Percentiles rank a stretch among this genome's conserved stretches.
phyloP scores from a whole-genome alignment of 2,797 vertebrate species.

The Euphonia xanthogaster region DNA sequence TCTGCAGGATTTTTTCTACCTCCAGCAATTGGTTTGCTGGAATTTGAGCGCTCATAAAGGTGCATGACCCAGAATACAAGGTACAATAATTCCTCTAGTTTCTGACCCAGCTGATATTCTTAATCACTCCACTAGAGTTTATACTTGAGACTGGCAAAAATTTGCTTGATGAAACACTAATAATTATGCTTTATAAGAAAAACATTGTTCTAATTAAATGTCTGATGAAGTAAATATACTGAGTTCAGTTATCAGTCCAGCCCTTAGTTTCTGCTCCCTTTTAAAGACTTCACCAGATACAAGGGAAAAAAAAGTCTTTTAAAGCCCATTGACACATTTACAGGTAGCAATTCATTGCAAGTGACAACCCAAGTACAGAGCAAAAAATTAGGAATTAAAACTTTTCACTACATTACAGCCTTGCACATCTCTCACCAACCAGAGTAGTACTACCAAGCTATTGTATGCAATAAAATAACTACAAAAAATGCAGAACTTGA shows the following conservation, averaged over 20 bases:
- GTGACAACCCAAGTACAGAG: background rate
- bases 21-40: background rate
- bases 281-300: background rate
- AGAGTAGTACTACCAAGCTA: background rate
- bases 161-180: background rate
- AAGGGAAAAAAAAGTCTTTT: background rate
- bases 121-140: background rate
- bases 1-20: background rate
- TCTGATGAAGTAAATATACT: background rate
- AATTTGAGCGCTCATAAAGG: background rate
- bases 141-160: background rate
- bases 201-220: background rate
- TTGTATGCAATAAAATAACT: background rate
- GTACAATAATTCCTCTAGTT: background rate
- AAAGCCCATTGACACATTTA: background rate
- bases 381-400: background rate
- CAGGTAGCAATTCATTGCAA: background rate
- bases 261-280: background rate
- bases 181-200: background rate
- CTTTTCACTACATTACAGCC: background rate
- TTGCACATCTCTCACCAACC: background rate
- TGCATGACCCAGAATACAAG: fast-evolving
- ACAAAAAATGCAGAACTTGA: background rate
- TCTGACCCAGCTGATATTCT: background rate
- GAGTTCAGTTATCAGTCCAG: background rate